Percentiles rank a stretch among this genome's conserved stretches.
These are phyloP conservation scores for Standfussiana lucernea DNA, from an alignment of 2,888 invertebrate genomes.

Conservation along the genomic window DNA sequence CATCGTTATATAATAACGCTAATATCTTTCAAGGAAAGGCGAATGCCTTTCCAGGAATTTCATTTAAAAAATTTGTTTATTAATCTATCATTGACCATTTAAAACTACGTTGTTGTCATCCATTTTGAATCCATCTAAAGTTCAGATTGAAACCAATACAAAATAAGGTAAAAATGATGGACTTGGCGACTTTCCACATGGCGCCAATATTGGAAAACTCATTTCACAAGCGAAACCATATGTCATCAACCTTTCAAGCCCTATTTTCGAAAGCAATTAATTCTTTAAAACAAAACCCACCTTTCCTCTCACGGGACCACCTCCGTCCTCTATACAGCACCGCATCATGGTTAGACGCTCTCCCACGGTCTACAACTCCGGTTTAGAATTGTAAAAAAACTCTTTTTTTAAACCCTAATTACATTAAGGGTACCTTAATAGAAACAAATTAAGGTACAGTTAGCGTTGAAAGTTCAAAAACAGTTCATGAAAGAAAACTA, in stretches of 20 bases:
- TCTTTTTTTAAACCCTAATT: constrained; percentile 37
- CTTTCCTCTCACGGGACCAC: background rate
- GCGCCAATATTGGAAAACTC: background rate
- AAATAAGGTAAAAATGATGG: background rate
- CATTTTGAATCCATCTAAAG: background rate
- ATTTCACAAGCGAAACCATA: background rate
- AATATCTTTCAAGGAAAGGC: background rate
- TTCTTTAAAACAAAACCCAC: background rate
- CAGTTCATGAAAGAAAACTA: background rate
- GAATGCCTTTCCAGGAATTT: background rate
- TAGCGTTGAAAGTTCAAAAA: background rate
- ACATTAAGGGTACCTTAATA: constrained; percentile 7
- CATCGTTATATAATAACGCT: background rate
- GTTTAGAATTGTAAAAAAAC: constrained; percentile 25
- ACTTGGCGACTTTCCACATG: background rate
- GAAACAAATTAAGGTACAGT: constrained; percentile 15
- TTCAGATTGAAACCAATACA: background rate
- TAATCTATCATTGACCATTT: too few species aligned
- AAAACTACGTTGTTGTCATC: background rate
- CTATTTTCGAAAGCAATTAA: constrained; percentile 2
- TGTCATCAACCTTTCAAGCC: background rate
- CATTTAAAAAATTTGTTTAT: too few species aligned
- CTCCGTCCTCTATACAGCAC: constrained; percentile 9
- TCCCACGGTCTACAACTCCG: background rate
- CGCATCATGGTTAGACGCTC: background rate